Evolutionary conservation across 2,888 invertebrate species (phyloP), one percentile per base, ranked within the genome.

Genomic region (Pseudococcus jackbeardsleyi): DNA sequence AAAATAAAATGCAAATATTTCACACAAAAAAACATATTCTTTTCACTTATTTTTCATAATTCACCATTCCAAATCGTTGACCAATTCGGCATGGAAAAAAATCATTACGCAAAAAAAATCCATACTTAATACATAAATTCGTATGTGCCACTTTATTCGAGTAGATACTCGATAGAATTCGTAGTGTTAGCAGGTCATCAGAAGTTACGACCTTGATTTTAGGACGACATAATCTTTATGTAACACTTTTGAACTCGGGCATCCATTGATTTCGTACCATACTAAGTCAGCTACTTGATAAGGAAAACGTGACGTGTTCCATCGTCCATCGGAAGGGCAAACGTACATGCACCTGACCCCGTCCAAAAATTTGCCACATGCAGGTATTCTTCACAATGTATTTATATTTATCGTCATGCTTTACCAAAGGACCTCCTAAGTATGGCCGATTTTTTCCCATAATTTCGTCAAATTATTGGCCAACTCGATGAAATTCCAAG

Each of bases 181-280:
- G 7, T 33, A 72, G 72, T 33, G 72, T 72, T 72, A 33, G 33
- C 72, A 72, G 72, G 72, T 72, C 72, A 72, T 72, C 72, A 33
- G 72, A 72, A 72, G 33, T 72, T 72, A 72, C 72, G 72, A 72
- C 72, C 72, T 72, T 72, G 72, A 72, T 33, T 72, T 72, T 72
- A 72, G 72, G 72, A 72, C 72, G 72, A 72, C 72, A 72, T 72
- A 72, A 72, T 72, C 72, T 72, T 72, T 72, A 72, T 72, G 72
- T 33, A 72, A 72, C 72, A 72, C 72, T 72, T 72, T 72, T 26
- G 72, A 26, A 72, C 72, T 26, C 72, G 72, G 33, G 33, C 33
- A 72, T 72, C 72, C 72, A 33, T 72, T 33, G 33, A 72, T 72
- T 72, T 33, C 17, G 17, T 72, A 72, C 64, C 42, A n/a, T 12